Conservation (phyloP, 2,797 vertebrate genomes). For the Holocentrus rufus region DNA sequence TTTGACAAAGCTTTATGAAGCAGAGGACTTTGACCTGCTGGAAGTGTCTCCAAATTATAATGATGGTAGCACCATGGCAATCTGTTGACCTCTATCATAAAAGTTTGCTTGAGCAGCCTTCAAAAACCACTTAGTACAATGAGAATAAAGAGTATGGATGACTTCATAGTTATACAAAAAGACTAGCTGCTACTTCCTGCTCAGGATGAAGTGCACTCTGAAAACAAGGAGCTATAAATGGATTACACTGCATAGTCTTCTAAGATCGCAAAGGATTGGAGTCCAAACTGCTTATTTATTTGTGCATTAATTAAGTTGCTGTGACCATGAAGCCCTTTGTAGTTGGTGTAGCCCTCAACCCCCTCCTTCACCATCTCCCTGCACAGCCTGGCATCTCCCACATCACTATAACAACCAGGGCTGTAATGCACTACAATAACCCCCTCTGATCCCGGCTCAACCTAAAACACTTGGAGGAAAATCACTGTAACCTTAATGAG, state of each 20-base stretch:
- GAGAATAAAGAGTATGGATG: slow-evolving; percentile 2
- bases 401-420: slow-evolving; percentile 84
- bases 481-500: slow-evolving; percentile 26
- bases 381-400: slow-evolving; percentile 77
- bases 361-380: slow-evolving; percentile 68
- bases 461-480: slow-evolving; percentile 31
- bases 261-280: slow-evolving; percentile 53
- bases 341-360: slow-evolving; percentile 43
- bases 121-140: slow-evolving; percentile 17
- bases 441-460: slow-evolving; percentile 57
- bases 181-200: slow-evolving; percentile 1
- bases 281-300: slow-evolving; percentile 72
- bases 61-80: background rate
- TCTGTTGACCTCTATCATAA: background rate
- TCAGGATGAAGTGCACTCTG: slow-evolving; percentile 19
- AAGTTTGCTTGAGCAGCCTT: slow-evolving; percentile 1
- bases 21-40: slow-evolving; percentile 29
- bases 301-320: slow-evolving; percentile 80
- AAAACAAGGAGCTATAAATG: slow-evolving; percentile 35
- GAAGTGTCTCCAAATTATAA: background rate
- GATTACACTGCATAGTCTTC: slow-evolving; percentile 56
- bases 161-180: slow-evolving; percentile 11
- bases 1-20: slow-evolving; percentile 12
- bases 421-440: slow-evolving; percentile 75
- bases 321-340: slow-evolving; percentile 71